Percentiles rank a stretch among this genome's conserved stretches.
Evolutionary conservation across 92 coral and sea anemone species (phyloP).

Genomic region (Bergia puertoricense): DNA sequence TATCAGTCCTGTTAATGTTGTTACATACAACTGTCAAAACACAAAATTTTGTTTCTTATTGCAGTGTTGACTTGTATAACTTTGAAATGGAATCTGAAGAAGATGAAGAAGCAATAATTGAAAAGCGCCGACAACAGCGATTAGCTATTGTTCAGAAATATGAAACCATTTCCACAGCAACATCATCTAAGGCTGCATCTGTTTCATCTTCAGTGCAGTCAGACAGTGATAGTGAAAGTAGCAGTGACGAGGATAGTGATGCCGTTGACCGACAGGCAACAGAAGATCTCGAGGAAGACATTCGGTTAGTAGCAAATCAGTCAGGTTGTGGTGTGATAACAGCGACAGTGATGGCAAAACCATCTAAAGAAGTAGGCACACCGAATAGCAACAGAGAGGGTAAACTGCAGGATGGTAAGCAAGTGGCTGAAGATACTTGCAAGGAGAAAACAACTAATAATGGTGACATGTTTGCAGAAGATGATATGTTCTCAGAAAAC

Average conservation of each 20-base stretch:
- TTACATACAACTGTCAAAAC: not conserved
- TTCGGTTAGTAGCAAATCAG: constrained; percentile 54
- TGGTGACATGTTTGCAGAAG: constrained; percentile 92
- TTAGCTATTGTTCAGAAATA: constrained; percentile 87
- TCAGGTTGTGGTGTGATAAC: constrained; percentile 14
- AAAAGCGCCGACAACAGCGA: constrained; percentile 78
- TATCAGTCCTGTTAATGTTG: too few species aligned
- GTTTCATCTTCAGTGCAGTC: constrained; percentile 74
- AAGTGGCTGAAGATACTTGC: constrained; percentile 7
- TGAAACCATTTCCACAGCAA: constrained; percentile 53
- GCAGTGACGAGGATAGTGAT: constrained; percentile 77
- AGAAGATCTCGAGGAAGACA: constrained; percentile 76
- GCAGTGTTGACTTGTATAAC: constrained; percentile 86
- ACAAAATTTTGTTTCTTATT: not conserved
- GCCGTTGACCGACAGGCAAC: constrained; percentile 75
- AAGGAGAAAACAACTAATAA: constrained; percentile 53
- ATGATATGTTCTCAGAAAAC: constrained; percentile 90
- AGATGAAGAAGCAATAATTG: constrained; percentile 89
- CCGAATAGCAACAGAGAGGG: constrained; percentile 15
- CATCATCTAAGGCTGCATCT: constrained; percentile 70
- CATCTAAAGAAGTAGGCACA: constrained; percentile 32
- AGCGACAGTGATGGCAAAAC: constrained; percentile 37
- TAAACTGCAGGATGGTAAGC: constrained; percentile 34
- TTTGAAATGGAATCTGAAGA: constrained; percentile 93
- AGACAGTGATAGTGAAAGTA: constrained; percentile 61